Percentiles rank a stretch among this genome's conserved stretches.
Conservation (phyloP, 1,140 invertebrate species). For the Dermatophagoides farinae region DNA sequence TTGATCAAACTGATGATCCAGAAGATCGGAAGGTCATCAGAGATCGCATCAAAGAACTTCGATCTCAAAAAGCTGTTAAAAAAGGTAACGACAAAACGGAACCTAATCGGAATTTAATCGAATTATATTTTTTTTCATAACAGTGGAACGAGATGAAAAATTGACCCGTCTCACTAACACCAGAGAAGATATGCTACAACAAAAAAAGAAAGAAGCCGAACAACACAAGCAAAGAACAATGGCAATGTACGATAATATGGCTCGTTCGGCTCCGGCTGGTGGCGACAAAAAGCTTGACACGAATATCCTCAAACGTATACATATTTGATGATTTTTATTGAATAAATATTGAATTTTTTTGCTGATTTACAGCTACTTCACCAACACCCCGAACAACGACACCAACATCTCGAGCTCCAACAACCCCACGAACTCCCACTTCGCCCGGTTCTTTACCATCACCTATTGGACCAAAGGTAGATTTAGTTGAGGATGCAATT, state of each 20-base stretch:
- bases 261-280: conserved; percentile 22
- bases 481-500: conserved; percentile 16
- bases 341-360: background rate
- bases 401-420: background rate
- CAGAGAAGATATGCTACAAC: conserved; percentile 19
- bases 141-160: conserved; percentile 20
- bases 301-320: conserved; percentile 16
- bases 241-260: conserved; percentile 25
- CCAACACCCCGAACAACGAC: background rate
- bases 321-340: background rate
- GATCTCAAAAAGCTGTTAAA: background rate
- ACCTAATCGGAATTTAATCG: too few relatives aligned
- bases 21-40: conserved; percentile 13
- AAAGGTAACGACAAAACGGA: conserved; percentile 7
- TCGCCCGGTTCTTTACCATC: background rate
- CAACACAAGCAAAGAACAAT: conserved; percentile 24
- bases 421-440: background rate
- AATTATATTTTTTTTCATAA: background rate
- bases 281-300: conserved; percentile 20
- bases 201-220: conserved; percentile 21
- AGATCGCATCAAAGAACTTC: conserved; percentile 9
- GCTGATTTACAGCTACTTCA: background rate
- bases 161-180: conserved; percentile 19
- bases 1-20: conserved; percentile 12
- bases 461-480: background rate